phyloP scores from a whole-genome alignment of 2,888 invertebrate genomes.

The Lasioglossum morio region DNA sequence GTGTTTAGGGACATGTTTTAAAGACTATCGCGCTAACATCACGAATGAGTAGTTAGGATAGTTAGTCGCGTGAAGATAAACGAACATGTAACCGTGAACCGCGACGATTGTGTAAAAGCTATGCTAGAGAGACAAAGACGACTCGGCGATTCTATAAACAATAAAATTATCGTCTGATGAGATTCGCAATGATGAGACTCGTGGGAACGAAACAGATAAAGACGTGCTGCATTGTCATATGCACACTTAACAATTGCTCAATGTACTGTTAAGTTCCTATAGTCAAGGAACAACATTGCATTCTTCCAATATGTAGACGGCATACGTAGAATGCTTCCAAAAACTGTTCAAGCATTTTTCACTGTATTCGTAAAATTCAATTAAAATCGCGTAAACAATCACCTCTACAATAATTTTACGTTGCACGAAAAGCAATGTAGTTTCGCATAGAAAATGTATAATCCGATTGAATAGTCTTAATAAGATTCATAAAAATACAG shows the following conservation, averaged over 20 bases:
- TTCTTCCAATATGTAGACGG: slow-evolving; percentile 57
- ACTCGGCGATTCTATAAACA: slow-evolving; percentile 21
- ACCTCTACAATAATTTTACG: neutral
- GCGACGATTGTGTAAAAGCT: neutral
- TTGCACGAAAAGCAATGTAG: neutral
- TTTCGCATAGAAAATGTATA: neutral
- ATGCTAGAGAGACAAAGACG: neutral
- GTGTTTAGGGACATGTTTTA: slow-evolving; percentile 36
- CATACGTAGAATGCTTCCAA: slow-evolving; percentile 42
- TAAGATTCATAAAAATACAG: slow-evolving; percentile 28
- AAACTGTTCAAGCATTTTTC: slow-evolving; percentile 42
- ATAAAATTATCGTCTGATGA: slow-evolving; percentile 17
- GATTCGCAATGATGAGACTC: slow-evolving; percentile 43
- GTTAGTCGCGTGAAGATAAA: slow-evolving; percentile 49
- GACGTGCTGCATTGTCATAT: slow-evolving; percentile 51
- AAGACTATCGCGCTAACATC: slow-evolving; percentile 48
- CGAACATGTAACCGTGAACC: slow-evolving; percentile 12
- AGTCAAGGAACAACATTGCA: slow-evolving; percentile 61
- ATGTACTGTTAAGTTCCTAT: slow-evolving; percentile 49
- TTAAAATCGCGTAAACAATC: slow-evolving; percentile 22
- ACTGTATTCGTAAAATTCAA: slow-evolving; percentile 40
- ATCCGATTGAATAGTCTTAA: slow-evolving; percentile 3
- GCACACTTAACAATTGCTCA: slow-evolving; percentile 65
- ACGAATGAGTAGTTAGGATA: slow-evolving; percentile 65
- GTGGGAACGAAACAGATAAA: slow-evolving; percentile 41